Evolutionary conservation across 2,888 invertebrate species (phyloP).

Genomic region (Cactoblastis cactorum): DNA sequence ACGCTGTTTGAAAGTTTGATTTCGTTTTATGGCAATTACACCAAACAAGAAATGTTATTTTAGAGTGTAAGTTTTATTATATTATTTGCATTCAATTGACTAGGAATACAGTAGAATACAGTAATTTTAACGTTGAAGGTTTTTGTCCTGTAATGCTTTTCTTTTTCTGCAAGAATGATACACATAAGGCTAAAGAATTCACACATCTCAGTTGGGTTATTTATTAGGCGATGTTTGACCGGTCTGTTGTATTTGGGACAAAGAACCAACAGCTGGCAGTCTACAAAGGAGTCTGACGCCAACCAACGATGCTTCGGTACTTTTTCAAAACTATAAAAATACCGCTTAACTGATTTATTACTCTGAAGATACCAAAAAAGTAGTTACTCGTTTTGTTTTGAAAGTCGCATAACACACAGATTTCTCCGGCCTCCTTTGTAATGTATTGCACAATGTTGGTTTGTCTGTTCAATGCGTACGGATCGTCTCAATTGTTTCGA

Average conservation of each 20-base stretch:
- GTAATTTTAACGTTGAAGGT: too few species aligned
- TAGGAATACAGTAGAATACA: too few species aligned
- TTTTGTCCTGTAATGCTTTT: background rate
- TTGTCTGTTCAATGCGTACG: constrained; percentile 52
- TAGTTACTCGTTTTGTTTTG: constrained; percentile 52
- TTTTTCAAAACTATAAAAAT: constrained; percentile 43
- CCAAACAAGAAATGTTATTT: too few species aligned
- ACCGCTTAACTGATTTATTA: constrained; percentile 66
- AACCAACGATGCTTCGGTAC: constrained; percentile 33
- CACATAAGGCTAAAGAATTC: constrained; percentile 1
- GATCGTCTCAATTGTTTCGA: constrained; percentile 64
- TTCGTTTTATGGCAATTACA: too few species aligned
- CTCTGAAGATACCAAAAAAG: constrained; percentile 42
- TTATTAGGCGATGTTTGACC: background rate
- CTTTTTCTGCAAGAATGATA: background rate
- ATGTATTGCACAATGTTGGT: constrained; percentile 65
- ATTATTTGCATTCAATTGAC: too few species aligned
- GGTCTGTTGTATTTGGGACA: background rate
- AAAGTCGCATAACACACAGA: constrained; percentile 57
- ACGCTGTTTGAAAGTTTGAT: too few species aligned
- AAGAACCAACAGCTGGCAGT: constrained; percentile 40
- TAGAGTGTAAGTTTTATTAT: too few species aligned
- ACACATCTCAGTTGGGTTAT: background rate
- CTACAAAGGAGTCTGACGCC: constrained; percentile 31
- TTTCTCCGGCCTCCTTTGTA: constrained; percentile 71